Percentiles rank a stretch among this genome's conserved stretches.
Conservation (phyloP, 30 jellyfish, hydroid and myxozoan species). For the Cassiopea xamachana region DNA sequence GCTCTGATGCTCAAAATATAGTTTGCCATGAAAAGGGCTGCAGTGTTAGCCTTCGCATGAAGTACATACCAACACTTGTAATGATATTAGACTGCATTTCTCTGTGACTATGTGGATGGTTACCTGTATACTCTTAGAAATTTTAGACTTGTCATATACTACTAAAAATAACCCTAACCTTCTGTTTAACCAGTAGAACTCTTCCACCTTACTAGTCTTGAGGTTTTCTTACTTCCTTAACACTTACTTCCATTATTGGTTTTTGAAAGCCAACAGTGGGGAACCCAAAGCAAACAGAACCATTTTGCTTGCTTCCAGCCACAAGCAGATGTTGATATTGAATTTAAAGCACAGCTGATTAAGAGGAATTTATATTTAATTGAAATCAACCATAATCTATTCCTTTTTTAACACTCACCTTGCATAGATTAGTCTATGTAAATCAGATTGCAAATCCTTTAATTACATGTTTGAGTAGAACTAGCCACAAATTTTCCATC, state of each 20-base stretch:
- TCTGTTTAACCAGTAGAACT: neutral
- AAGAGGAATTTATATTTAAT: constrained; percentile 1
- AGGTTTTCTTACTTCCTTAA: neutral
- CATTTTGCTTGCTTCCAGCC: constrained; percentile 7
- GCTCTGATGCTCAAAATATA: too few species aligned
- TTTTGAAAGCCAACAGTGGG: neutral
- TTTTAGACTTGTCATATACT: too few species aligned
- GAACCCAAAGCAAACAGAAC: neutral
- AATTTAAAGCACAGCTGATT: neutral
- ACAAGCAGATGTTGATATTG: constrained; percentile 8
- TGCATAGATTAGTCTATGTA: neutral
- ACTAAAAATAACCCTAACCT: neutral
- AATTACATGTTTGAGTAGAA: neutral
- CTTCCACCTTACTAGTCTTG: neutral
- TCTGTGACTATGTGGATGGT: too few species aligned
- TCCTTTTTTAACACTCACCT: neutral
- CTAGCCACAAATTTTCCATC: constrained; percentile 1
- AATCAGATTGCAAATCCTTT: constrained; percentile 16
- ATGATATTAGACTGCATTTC: too few species aligned
- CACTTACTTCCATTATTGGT: neutral
- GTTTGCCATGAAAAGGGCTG: too few species aligned
- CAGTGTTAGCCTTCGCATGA: too few species aligned
- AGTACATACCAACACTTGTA: too few species aligned
- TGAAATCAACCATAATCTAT: constrained; percentile 7
- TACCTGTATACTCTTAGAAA: too few species aligned